Evolutionary conservation across 2,797 vertebrate species (phyloP).

Genomic region (Dryobates pubescens): DNA sequence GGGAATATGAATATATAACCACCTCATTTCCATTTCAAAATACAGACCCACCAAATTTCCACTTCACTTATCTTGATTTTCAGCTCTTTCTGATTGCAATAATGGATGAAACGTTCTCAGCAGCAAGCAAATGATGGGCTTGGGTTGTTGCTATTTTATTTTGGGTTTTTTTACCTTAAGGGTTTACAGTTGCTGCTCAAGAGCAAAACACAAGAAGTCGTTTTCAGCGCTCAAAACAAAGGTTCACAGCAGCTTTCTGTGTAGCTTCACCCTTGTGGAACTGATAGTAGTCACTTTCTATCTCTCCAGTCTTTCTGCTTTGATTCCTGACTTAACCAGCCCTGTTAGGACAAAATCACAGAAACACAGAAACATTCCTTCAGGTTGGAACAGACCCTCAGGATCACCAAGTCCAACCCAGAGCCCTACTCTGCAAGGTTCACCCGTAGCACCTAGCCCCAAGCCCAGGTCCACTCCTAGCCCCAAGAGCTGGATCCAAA

Average conservation of each 20-base stretch:
- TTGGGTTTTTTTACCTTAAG: neutral
- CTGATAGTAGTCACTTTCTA: neutral
- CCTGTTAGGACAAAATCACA: neutral
- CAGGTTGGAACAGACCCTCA: too few relatives aligned
- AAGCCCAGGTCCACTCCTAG: too few relatives aligned
- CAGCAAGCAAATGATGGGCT: neutral
- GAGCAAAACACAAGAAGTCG: neutral
- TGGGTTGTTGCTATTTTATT: too few relatives aligned
- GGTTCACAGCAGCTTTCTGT: neutral
- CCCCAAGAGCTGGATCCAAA: too few relatives aligned
- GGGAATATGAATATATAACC: slow-evolving; percentile 79
- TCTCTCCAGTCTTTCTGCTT: neutral
- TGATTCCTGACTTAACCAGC: neutral
- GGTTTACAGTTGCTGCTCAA: neutral
- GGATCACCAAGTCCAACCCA: too few relatives aligned
- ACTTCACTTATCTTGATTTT: slow-evolving; percentile 75
- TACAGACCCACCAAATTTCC: slow-evolving; percentile 71
- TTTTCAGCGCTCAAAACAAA: slow-evolving; percentile 4
- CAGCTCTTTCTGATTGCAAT: slow-evolving; percentile 52
- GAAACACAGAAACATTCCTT: too few relatives aligned
- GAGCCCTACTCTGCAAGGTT: too few relatives aligned
- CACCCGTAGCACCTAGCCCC: too few relatives aligned
- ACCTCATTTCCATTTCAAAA: slow-evolving; percentile 82
- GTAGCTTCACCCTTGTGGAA: neutral
- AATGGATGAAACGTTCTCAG: slow-evolving; percentile 20